Evolutionary conservation across 2,888 invertebrate genomes (phyloP).

Genomic region (Idaea straminata): DNA sequence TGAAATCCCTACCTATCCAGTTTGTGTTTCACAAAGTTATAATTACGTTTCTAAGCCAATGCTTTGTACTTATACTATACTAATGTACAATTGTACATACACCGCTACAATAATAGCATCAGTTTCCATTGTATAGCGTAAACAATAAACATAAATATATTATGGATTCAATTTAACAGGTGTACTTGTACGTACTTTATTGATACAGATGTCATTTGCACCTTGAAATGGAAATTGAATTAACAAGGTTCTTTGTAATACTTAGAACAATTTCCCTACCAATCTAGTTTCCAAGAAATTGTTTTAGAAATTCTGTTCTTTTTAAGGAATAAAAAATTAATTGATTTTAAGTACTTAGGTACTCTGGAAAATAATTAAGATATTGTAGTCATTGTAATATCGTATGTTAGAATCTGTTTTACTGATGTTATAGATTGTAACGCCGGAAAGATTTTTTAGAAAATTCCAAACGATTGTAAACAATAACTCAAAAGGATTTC

Average conservation of each 20-base stretch:
- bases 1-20: slow-evolving; percentile 18
- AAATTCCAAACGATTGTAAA: not conserved
- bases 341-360: no score
- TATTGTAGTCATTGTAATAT: not conserved
- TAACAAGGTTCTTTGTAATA: slow-evolving; percentile 28
- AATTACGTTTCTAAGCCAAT: slow-evolving; percentile 28
- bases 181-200: slow-evolving; percentile 16
- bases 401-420: no score
- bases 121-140: slow-evolving; percentile 12
- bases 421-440: not conserved
- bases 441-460: not conserved
- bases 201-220: slow-evolving; percentile 31
- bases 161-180: not conserved
- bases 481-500: slow-evolving; percentile 19
- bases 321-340: not conserved
- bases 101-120: slow-evolving; percentile 15
- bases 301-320: not conserved
- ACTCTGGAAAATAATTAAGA: no score
- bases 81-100: not conserved
- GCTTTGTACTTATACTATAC: slow-evolving; percentile 16
- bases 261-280: slow-evolving; percentile 3
- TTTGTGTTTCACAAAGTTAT: slow-evolving; percentile 28
- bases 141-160: slow-evolving; percentile 1
- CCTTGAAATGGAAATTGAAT: slow-evolving; percentile 30
- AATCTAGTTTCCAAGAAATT: not conserved